Evolutionary conservation across 2,797 vertebrate species (phyloP).

Genomic region (Erpetoichthys calabaricus): DNA sequence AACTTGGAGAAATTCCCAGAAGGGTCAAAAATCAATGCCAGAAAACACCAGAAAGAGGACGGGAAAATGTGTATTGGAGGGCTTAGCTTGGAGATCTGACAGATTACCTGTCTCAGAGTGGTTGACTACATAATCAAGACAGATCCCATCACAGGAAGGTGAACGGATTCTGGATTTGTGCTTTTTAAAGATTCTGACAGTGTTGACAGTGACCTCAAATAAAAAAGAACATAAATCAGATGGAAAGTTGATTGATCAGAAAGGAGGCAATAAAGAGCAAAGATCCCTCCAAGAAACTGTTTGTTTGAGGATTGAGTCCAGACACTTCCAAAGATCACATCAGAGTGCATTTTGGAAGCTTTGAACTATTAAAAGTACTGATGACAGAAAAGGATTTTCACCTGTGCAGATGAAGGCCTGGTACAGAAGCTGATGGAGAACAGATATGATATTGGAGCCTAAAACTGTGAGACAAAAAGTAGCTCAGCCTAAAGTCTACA

Average conservation of each 20-base stretch:
- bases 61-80: slow-evolving; percentile 67
- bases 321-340: slow-evolving; percentile 63
- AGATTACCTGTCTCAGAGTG: slow-evolving; percentile 53
- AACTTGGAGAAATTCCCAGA: slow-evolving; percentile 50
- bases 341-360: slow-evolving; percentile 60
- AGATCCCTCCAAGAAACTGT: slow-evolving; percentile 59
- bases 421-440: slow-evolving; percentile 60
- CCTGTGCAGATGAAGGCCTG: slow-evolving; percentile 54
- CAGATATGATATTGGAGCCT: slow-evolving; percentile 61
- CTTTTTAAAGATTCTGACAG: slow-evolving; percentile 59
- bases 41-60: slow-evolving; percentile 59
- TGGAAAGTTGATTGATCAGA: slow-evolving; percentile 59
- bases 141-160: slow-evolving; percentile 52
- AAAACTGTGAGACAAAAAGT: slow-evolving; percentile 66
- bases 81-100: slow-evolving; percentile 60
- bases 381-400: slow-evolving; percentile 60
- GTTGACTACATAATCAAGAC: slow-evolving; percentile 63
- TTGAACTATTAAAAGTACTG: slow-evolving; percentile 60
- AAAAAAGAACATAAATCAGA: slow-evolving; percentile 58
- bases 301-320: slow-evolving; percentile 57
- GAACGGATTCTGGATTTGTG: slow-evolving; percentile 58
- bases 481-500: slow-evolving; percentile 61
- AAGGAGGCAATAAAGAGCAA: slow-evolving; percentile 59
- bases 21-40: slow-evolving; percentile 57
- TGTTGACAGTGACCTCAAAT: slow-evolving; percentile 49